phyloP scores from a whole-genome alignment of 2,113 vertebrate genomes.

The Cyanoliseus patagonus region DNA sequence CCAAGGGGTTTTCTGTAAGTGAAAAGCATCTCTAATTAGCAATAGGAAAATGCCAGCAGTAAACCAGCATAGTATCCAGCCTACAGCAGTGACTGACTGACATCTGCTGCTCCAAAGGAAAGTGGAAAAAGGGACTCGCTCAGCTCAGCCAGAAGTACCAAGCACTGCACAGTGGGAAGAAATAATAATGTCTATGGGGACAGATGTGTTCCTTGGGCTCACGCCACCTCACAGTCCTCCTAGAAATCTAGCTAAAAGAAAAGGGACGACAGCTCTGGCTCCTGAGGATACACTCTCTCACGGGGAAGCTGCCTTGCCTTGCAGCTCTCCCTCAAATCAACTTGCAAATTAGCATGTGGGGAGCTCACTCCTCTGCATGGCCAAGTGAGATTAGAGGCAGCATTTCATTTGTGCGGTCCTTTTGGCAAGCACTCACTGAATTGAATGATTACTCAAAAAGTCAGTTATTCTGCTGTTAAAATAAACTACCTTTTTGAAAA shows the following conservation, averaged over 20 bases:
- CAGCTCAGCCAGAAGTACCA: background rate
- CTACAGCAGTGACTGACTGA: background rate
- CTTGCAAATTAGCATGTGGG: background rate
- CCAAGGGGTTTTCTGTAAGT: background rate
- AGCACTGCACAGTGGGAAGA: background rate
- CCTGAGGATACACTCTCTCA: background rate
- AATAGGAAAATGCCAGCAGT: background rate
- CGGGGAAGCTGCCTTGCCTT: background rate
- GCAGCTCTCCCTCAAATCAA: background rate
- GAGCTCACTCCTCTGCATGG: background rate
- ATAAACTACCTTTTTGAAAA: background rate
- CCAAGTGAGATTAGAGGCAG: conserved; percentile 14
- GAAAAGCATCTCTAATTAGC: background rate
- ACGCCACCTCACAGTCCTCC: background rate
- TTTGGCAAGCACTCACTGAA: background rate
- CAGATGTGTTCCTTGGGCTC: background rate
- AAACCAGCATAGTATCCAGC: background rate
- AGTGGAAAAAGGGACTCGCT: background rate
- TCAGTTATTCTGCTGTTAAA: conserved; percentile 15
- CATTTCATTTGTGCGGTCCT: background rate
- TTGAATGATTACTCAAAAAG: background rate
- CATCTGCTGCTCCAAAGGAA: background rate
- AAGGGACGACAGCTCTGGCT: background rate
- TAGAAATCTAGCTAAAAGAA: background rate
- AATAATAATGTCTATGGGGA: background rate